A percentile compares a stretch with the other conserved stretches of the same genome.
These are phyloP conservation scores for Desmophyllum pertusum DNA, from an alignment of 92 coral and sea anemone genomes.

Conservation along the genomic window DNA sequence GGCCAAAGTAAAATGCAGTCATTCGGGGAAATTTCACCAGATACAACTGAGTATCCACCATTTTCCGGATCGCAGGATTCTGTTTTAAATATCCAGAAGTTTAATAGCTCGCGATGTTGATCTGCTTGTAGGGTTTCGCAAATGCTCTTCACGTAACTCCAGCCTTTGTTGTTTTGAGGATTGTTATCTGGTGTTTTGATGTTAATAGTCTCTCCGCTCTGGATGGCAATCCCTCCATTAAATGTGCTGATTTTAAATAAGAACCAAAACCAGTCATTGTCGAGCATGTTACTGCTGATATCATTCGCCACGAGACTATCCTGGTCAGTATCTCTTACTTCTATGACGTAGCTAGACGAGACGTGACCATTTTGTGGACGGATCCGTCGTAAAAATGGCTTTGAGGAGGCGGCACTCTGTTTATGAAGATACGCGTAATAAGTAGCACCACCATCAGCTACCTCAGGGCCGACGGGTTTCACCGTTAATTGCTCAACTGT, in stretches of 20 bases:
- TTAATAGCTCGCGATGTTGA: not conserved
- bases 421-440: constrained; percentile 27
- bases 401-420: not conserved
- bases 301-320: not conserved
- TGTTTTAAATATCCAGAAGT: constrained; percentile 32
- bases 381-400: constrained; percentile 14
- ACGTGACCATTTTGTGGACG: constrained; percentile 3
- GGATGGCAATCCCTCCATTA: constrained; percentile 19
- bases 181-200: constrained; percentile 23
- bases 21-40: constrained; percentile 25
- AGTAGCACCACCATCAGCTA: not conserved
- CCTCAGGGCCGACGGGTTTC: constrained; percentile 7
- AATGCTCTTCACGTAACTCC: not conserved
- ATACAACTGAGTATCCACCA: constrained; percentile 7
- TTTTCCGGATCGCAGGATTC: not conserved
- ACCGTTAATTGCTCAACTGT: not conserved
- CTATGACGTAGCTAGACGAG: not conserved
- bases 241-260: constrained; percentile 23
- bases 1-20: constrained; percentile 37
- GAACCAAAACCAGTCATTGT: constrained; percentile 40
- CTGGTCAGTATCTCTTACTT: not conserved
- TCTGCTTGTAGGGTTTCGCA: not conserved
- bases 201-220: constrained; percentile 21
- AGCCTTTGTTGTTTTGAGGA: not conserved
- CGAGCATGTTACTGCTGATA: constrained; percentile 10